Percentiles rank a stretch among this genome's conserved stretches.
These are phyloP conservation scores for Brienomyrus longianalis DNA, from an alignment of 2,113 vertebrate genomes.

Conservation along the genomic window DNA sequence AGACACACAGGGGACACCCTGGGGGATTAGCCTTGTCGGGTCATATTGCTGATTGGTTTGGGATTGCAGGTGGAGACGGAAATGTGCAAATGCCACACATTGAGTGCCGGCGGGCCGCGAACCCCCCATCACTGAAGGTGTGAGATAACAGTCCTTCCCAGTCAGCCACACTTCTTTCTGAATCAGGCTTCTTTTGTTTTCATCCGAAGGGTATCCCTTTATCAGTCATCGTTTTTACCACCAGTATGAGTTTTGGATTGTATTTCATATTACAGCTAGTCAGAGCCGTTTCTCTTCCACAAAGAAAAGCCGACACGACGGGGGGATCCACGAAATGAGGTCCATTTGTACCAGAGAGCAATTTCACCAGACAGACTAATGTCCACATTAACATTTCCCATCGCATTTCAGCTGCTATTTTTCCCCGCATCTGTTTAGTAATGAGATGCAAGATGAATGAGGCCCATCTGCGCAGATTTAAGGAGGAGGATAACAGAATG, in stretches of 20 bases:
- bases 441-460: neutral
- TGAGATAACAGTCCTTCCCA: neutral
- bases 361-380: slow-evolving; percentile 4
- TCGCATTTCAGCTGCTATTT: neutral
- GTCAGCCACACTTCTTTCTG: neutral
- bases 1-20: neutral
- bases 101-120: neutral
- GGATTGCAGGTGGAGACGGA: neutral
- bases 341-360: neutral
- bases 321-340: neutral
- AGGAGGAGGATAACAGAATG: neutral
- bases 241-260: neutral
- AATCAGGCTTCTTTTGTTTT: neutral
- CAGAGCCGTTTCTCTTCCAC: neutral
- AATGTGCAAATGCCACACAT: neutral
- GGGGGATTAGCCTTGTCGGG: neutral
- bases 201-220: neutral
- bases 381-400: neutral
- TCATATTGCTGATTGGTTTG: neutral
- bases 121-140: neutral
- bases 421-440: neutral
- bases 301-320: neutral
- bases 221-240: neutral
- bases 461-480: neutral
- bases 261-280: neutral